A percentile compares a stretch with the other conserved stretches of the same genome.
These are phyloP conservation scores for Fregata magnificens DNA, from an alignment of 2,113 vertebrate species.

Conservation along the genomic window DNA sequence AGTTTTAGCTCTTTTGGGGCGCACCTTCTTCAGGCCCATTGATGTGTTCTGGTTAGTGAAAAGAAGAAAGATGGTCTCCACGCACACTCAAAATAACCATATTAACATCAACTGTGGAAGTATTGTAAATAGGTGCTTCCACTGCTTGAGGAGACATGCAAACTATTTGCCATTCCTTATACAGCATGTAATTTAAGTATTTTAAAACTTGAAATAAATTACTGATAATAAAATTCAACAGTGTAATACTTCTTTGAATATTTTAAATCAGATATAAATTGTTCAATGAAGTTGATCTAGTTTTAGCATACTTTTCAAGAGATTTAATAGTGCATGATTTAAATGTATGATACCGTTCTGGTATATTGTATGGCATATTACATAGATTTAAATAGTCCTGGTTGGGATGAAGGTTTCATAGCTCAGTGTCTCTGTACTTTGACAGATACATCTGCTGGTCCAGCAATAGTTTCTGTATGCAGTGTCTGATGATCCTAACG, in stretches of 20 bases:
- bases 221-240: slow-evolving; percentile 30
- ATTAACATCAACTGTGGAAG: background rate
- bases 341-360: background rate
- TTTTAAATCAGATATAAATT: slow-evolving; percentile 56
- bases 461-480: background rate
- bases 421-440: background rate
- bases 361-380: background rate
- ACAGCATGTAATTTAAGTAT: slow-evolving; percentile 32
- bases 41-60: background rate
- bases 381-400: background rate
- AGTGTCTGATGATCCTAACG: background rate
- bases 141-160: background rate
- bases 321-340: slow-evolving; percentile 3
- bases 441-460: background rate
- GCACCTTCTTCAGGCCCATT: slow-evolving; percentile 21
- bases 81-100: background rate
- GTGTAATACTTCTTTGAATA: slow-evolving; percentile 37
- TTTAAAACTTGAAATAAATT: slow-evolving; percentile 44
- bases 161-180: slow-evolving; percentile 4
- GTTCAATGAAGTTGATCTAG: slow-evolving; percentile 46
- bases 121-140: background rate
- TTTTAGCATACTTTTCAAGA: slow-evolving; percentile 17
- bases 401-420: background rate
- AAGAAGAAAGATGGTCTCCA: background rate
- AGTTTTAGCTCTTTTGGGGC: slow-evolving; percentile 53